A percentile compares a stretch with the other conserved stretches of the same genome.
Conservation (phyloP, 2,113 vertebrate genomes). For the Orientallactaga bullata region DNA sequence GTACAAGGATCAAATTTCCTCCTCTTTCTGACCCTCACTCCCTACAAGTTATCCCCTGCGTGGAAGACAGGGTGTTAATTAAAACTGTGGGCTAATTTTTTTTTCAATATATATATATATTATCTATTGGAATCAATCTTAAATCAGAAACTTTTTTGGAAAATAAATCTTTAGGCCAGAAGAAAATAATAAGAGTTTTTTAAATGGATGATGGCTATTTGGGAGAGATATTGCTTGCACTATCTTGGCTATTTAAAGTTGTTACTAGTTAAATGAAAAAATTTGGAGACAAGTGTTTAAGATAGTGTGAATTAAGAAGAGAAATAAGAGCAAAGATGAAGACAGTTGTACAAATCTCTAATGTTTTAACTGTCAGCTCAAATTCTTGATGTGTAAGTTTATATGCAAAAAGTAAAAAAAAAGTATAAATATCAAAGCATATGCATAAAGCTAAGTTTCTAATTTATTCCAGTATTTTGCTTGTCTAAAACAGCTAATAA, state of each 20-base stretch:
- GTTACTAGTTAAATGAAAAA: constrained; percentile 48
- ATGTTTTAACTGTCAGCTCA: constrained; percentile 80
- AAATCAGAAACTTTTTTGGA: constrained; percentile 64
- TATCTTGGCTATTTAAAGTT: not conserved
- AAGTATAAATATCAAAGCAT: constrained; percentile 91
- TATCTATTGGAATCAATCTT: constrained; percentile 78
- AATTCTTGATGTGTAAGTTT: constrained; percentile 75
- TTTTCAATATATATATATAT: constrained; percentile 38
- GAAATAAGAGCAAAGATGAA: constrained; percentile 69
- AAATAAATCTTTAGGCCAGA: constrained; percentile 51
- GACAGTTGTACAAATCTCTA: constrained; percentile 69
- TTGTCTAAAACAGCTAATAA: constrained; percentile 93
- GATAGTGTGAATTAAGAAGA: constrained; percentile 42
- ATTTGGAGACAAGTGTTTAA: constrained; percentile 45
- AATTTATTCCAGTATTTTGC: constrained; percentile 96
- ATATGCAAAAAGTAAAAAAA: constrained; percentile 83
- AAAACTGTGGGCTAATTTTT: constrained; percentile 46
- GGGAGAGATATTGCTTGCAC: not conserved
- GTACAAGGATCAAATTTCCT: constrained; percentile 77
- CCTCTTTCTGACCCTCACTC: constrained; percentile 31
- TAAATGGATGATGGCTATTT: not conserved
- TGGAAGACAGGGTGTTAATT: constrained; percentile 60
- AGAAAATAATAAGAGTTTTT: constrained; percentile 16
- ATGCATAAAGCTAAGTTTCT: constrained; percentile 92
- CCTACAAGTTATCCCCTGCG: constrained; percentile 61